Evolutionary conservation across 2,113 vertebrate species (phyloP), one percentile per base, ranked within the genome.

Genomic region (Zosterops pallidus): DNA sequence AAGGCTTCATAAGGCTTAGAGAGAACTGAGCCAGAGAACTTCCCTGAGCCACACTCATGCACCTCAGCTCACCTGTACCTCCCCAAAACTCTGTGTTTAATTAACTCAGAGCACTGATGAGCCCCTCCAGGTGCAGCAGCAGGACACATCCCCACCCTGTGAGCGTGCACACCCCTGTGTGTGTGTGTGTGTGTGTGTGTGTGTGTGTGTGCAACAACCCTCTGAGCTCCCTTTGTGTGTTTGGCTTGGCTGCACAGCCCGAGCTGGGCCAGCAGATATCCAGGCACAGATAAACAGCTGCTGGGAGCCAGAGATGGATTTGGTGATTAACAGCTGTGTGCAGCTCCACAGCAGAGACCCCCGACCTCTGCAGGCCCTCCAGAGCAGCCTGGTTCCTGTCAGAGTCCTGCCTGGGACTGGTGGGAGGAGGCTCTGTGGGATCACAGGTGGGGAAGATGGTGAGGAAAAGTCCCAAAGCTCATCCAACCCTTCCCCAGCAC

Each of bases 211-310:
- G 80, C 74, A 65, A 28, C 62, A 28, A 67, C 8, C 46, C 12
- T 55, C 91, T 12, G 21, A 17, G 42, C 60, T 71, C 86, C 76
- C 7, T 4, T 8, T 4, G 60, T 97, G 20, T 95, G 20, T 95
- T 97, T 97, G 90, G 42, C 90, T 97, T 97, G 98, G 98, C 97
- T 82, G 97, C 92, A 92, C 94, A 86, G 96, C 93, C 92, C 83
- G 96, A 70, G 88, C 95, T 56, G 14, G 35, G 92, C 78, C 91
- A 63, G 83, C 5, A 92, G 92, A 98, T 96, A 97, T 80, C 96
- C 94, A 80, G 89, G 88, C 94, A 75, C 22, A 91, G 92, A 96
- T 92, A 97, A 97, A 95, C 25, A 98, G 97, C 97, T 97, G 97
- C 96, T 96, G 87, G 94, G 83, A 97, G 94, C 94, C 97, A 95